phyloP scores from a whole-genome alignment of 2,888 invertebrate genomes.

The Ophion slaviceki region DNA sequence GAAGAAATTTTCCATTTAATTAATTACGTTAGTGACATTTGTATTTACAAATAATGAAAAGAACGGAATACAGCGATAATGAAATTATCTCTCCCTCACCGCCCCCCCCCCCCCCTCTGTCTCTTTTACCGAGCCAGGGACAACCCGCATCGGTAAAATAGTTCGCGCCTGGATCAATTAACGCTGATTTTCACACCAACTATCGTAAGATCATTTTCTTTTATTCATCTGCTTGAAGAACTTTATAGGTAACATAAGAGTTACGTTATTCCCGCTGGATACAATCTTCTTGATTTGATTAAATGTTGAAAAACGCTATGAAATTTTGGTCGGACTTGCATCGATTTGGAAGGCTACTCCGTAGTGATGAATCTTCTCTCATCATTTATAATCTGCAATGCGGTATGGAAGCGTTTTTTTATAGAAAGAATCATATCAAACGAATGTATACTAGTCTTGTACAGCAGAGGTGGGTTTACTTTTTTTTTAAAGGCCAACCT shows the following conservation, averaged over 20 bases:
- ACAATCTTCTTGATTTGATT: too few species aligned
- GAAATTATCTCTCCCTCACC: neutral
- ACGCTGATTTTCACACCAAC: neutral
- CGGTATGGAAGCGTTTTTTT: neutral
- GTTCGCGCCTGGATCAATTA: slow-evolving; percentile 1
- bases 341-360: too few species aligned
- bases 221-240: neutral
- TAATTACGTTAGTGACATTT: too few species aligned
- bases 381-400: too few species aligned
- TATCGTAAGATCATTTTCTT: neutral
- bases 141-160: slow-evolving; percentile 4
- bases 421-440: neutral
- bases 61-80: neutral
- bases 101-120: neutral
- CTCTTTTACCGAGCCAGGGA: neutral
- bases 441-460: neutral
- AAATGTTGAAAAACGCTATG: too few species aligned
- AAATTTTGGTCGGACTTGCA: too few species aligned
- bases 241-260: neutral
- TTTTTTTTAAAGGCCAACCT: neutral
- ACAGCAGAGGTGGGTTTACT: neutral
- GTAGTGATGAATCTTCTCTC: too few species aligned
- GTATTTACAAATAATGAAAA: neutral
- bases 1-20: too few species aligned
- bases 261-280: too few species aligned